Percentiles rank a stretch among this genome's conserved stretches.
Conservation (phyloP, 2,888 invertebrate species). For the Polylopha cassiicola region DNA sequence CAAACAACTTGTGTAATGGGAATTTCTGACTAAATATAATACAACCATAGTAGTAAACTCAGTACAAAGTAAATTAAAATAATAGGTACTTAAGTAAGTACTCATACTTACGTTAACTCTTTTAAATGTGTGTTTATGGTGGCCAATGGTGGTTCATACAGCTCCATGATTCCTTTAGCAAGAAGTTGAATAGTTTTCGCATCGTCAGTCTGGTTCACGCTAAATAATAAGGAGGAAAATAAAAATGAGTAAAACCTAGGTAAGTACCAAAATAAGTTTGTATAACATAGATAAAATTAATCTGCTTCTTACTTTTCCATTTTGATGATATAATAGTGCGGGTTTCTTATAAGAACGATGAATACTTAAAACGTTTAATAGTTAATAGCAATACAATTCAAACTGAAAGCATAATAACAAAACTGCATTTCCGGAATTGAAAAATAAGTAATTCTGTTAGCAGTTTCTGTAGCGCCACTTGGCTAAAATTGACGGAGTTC, state of each 20-base stretch:
- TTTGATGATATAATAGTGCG: no score
- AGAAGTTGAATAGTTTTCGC: slow-evolving; percentile 52
- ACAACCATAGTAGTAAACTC: no score
- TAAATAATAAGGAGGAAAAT: slow-evolving; percentile 1
- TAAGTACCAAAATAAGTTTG: background rate
- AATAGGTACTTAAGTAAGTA: background rate
- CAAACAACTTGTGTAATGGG: no score
- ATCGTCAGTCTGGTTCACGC: slow-evolving; percentile 36
- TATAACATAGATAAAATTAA: slow-evolving; percentile 4
- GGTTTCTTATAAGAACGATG: no score
- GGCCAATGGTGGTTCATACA: slow-evolving; percentile 65
- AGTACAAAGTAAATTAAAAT: background rate
- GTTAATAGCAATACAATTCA: no score
- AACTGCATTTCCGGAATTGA: no score
- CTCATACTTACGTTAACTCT: slow-evolving; percentile 62
- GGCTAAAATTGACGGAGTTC: no score
- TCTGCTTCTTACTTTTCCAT: slow-evolving; percentile 24
- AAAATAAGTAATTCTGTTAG: no score
- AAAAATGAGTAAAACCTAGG: slow-evolving; percentile 30
- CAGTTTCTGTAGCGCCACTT: no score
- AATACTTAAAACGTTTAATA: no score
- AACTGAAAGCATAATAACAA: no score
- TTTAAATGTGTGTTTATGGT: slow-evolving; percentile 67
- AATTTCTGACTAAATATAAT: no score
- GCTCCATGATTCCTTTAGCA: slow-evolving; percentile 62